Evolutionary conservation across 2,113 vertebrate genomes (phyloP), one percentile per base, ranked within the genome.

Genomic region (Neolamprologus toae): DNA sequence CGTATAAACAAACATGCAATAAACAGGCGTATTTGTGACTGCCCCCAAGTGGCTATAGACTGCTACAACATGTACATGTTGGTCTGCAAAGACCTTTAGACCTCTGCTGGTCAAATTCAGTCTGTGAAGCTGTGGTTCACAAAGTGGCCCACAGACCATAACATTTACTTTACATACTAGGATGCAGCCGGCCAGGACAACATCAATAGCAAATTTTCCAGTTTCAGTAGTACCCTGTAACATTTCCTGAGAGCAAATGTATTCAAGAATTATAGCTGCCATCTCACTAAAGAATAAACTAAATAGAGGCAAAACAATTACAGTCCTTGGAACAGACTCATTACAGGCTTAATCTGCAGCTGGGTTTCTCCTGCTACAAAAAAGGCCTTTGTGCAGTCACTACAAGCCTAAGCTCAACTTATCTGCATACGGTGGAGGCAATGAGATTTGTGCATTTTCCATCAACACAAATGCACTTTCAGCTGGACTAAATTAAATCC

Each of bases 1-100:
- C 0, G 0, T 35, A 63, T 63, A 3, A 63, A 63, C 28, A 19
- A 33, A 63, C 28, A 7, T 63, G 9, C 16, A 63, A 33, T 35
- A 63, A 63, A 63, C 59, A 63, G 16, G 4, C 1, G 0, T 26
- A 28, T 8, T 47, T 47, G 16, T 47, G 71, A 47, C 23, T 28
- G 68, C 68, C 40, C 40, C 68, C 68, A 28, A 76, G 68, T 76
- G 68, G 40, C 42, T 47, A 11, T 28, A 28, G 68, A 28, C 23
- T 11, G 68, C 42, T 19, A 76, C 23, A 47, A 8, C 40, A 0
- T 76, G 71, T 19, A 47, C 23, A 71, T 17, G 68, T 45, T 28
- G 23, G 40, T 47, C 71, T 76, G 42, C 16, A 19, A 45, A 17
- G 40, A 47, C 40, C 40, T 11, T 28, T 45, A 76, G 23, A 76